Conservation (phyloP, 35 echinoderm and acorn worm species). For the Apostichopus parvimensis region DNA sequence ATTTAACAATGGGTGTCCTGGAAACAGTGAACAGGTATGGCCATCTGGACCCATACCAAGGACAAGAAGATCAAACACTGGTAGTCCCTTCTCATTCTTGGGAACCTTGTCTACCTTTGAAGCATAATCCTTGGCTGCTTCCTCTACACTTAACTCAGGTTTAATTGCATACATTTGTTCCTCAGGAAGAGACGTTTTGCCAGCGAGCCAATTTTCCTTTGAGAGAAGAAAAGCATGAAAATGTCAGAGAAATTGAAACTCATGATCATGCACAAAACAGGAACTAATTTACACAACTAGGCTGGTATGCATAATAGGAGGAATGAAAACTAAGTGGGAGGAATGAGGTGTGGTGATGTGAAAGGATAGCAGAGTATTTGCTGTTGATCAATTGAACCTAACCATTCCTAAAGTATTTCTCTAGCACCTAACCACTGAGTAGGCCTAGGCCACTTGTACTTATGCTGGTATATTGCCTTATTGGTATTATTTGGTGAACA, state of each 20-base stretch:
- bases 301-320: neutral
- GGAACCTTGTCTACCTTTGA: constrained; percentile 70
- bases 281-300: too few species aligned
- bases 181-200: constrained; percentile 80
- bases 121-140: constrained; percentile 98
- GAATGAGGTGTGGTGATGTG: too few species aligned
- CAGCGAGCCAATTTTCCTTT: constrained; percentile 77
- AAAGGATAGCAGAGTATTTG: too few species aligned
- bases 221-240: constrained; percentile 11
- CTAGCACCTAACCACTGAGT: too few species aligned
- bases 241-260: too few species aligned
- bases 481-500: too few species aligned
- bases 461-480: too few species aligned
- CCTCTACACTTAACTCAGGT: constrained; percentile 67
- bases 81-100: constrained; percentile 54
- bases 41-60: constrained; percentile 99
- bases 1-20: constrained; percentile 85
- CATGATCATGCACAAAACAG: too few species aligned
- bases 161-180: constrained; percentile 82
- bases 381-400: too few species aligned
- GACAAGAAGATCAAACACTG: constrained; percentile 94
- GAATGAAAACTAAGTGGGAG: too few species aligned
- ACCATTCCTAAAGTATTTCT: too few species aligned
- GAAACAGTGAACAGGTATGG: constrained; percentile 96
- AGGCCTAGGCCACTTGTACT: too few species aligned